Base-by-base conservation (phyloP, 1,140 invertebrate species). In the Cherax destructor region DNA sequence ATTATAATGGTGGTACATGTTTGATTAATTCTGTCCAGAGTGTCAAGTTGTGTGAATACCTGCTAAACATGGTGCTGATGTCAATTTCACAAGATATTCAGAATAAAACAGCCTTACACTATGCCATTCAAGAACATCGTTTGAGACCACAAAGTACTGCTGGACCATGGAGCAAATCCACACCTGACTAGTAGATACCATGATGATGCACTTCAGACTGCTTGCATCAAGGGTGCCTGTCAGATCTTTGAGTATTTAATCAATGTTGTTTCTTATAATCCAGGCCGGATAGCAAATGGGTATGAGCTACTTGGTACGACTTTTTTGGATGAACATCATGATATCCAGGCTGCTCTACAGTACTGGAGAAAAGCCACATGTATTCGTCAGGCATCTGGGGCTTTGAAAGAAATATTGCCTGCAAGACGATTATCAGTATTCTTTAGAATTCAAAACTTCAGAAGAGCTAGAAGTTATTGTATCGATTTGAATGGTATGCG, bases 21-120 rank as follows among this genome's bases (percentile, higher is more conserved):
- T 95, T 99, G 50, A 99, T 99, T 90, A 99, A 99, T 95, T 97
- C 98, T 3, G 97, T 99, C 72, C 98, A 98, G 95, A 97, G 97
- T 94, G 96, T 96, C 21, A 95, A 96, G 86, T 95, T 99, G 21
- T 99, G 98, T 94, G 96, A 96, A 72, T 98, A 97, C 95, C 95
- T 99, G 69, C 95, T 47, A 92, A 94, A 49, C 93, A 95, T 92
- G 94, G 93, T 91, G 94, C 94, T 10, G 91, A 94, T 92, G 94
- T 95, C 10, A 95, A 93, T 91, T n/a, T 92, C 93, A 3, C 96
- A 96, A 49, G 98, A 99, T 95, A 97, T 97, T 93, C 98, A 98
- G 94, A 97, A 97, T 93, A 98, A 98, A 95, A 98, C 98, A 92
- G 98, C 98, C 52, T 95, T 99, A 89, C 98, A 99, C 95, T 99